These are phyloP conservation scores for Cephalopachus bancanus DNA, from an alignment of 2,797 vertebrate species.

Conservation along the genomic window DNA sequence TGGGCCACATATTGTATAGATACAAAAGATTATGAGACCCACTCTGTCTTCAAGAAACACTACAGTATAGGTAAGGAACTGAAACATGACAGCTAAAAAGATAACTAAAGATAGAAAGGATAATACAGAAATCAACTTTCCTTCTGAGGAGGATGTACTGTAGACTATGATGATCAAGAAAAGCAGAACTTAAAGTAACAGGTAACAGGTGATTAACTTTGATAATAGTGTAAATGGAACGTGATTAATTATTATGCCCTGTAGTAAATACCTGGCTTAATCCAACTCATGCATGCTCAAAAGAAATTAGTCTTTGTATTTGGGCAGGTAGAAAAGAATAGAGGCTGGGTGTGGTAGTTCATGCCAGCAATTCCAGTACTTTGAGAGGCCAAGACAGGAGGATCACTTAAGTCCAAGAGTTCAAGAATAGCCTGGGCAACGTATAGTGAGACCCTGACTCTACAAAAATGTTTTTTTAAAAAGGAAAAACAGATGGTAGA, in stretches of 20 bases:
- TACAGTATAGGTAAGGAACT: not conserved
- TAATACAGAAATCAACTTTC: not conserved
- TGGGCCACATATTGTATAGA: not conserved
- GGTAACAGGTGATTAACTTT: conserved; percentile 5
- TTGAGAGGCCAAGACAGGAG: too few species aligned
- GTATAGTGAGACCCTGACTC: too few species aligned
- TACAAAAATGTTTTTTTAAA: too few species aligned
- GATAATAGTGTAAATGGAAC: conserved; percentile 15
- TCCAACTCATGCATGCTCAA: not conserved
- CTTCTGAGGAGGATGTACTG: not conserved
- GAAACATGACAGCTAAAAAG: not conserved
- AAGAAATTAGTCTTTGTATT: conserved; percentile 51
- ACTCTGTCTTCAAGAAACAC: conserved; percentile 17
- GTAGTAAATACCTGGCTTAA: conserved; percentile 28
- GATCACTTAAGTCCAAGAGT: too few species aligned
- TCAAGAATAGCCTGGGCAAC: too few species aligned
- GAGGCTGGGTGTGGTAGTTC: too few species aligned
- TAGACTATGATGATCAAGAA: not conserved
- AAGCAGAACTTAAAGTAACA: not conserved
- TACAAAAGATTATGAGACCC: not conserved
- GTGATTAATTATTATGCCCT: not conserved
- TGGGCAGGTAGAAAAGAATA: conserved; percentile 33
- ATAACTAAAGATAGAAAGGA: not conserved
- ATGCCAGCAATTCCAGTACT: too few species aligned
- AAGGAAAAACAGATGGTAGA: not conserved